Evolutionary conservation across 2,797 vertebrate genomes (phyloP).

Genomic region (Aeoliscus strigatus): DNA sequence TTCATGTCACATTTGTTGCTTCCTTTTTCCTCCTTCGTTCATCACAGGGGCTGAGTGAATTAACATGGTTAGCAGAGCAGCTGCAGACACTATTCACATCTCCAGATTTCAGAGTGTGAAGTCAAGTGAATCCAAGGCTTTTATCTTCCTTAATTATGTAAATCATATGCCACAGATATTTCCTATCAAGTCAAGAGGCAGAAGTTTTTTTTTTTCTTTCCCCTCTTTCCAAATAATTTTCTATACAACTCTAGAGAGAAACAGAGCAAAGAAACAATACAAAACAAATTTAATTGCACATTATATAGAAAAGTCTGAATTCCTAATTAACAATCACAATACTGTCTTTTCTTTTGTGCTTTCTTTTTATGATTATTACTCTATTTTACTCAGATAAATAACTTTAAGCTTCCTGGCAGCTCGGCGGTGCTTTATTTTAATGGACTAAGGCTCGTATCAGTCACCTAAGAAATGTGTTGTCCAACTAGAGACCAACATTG

Average conservation of each 20-base stretch:
- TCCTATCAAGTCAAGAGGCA: slow-evolving; percentile 51
- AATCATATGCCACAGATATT: slow-evolving; percentile 69
- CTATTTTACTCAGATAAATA: too few relatives aligned
- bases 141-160: slow-evolving; percentile 75
- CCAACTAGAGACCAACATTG: too few relatives aligned
- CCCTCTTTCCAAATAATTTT: slow-evolving; percentile 39
- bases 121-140: slow-evolving; percentile 64
- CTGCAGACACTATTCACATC: slow-evolving; percentile 51
- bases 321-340: slow-evolving; percentile 14
- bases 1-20: slow-evolving; percentile 49
- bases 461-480: too few relatives aligned
- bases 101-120: slow-evolving; percentile 54
- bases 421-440: background rate
- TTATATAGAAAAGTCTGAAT: slow-evolving; percentile 22
- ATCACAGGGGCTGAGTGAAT: slow-evolving; percentile 55
- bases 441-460: background rate
- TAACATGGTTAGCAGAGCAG: slow-evolving; percentile 58
- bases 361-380: too few relatives aligned
- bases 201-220: slow-evolving; percentile 25
- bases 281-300: slow-evolving; percentile 29
- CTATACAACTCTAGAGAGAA: slow-evolving; percentile 35
- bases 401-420: background rate
- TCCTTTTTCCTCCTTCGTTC: slow-evolving; percentile 45
- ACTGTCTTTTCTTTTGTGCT: too few relatives aligned
- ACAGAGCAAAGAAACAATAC: slow-evolving; percentile 34